phyloP scores from a whole-genome alignment of 2,888 invertebrate species.

The Patella ulyssiponensis region DNA sequence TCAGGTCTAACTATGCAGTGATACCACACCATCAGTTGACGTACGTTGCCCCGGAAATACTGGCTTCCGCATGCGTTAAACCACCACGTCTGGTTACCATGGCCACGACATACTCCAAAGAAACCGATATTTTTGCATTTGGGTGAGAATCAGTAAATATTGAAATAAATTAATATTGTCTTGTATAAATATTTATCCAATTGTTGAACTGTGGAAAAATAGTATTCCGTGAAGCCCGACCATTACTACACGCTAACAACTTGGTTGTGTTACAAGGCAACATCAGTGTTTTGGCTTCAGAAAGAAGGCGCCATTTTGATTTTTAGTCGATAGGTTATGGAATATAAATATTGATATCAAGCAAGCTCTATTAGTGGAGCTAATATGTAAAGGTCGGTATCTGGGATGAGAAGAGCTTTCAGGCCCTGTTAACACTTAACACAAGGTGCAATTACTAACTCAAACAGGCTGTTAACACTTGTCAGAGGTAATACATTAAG shows the following conservation, averaged over 20 bases:
- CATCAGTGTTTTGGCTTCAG: too few species aligned
- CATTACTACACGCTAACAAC: neutral
- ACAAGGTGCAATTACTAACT: too few species aligned
- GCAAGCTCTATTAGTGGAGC: too few species aligned
- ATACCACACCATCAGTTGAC: slow-evolving; percentile 70
- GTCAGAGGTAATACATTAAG: too few species aligned
- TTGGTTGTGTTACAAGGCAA: neutral
- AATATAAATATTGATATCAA: too few species aligned
- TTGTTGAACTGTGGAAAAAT: neutral
- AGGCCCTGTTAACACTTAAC: too few species aligned
- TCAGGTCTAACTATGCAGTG: slow-evolving; percentile 62
- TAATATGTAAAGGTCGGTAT: too few species aligned
- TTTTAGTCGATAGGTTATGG: too few species aligned
- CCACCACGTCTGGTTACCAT: slow-evolving; percentile 76
- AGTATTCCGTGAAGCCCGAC: neutral
- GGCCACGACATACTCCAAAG: slow-evolving; percentile 89
- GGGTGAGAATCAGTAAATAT: slow-evolving; percentile 78
- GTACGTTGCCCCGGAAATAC: slow-evolving; percentile 95
- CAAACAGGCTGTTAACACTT: too few species aligned
- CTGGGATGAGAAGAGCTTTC: too few species aligned
- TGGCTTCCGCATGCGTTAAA: slow-evolving; percentile 80
- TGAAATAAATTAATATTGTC: slow-evolving; percentile 1
- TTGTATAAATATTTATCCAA: neutral
- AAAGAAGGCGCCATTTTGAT: too few species aligned
- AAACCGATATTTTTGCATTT: slow-evolving; percentile 96